Evolutionary conservation across 2,797 vertebrate species (phyloP).

Genomic region (Phalanger gymnotis): DNA sequence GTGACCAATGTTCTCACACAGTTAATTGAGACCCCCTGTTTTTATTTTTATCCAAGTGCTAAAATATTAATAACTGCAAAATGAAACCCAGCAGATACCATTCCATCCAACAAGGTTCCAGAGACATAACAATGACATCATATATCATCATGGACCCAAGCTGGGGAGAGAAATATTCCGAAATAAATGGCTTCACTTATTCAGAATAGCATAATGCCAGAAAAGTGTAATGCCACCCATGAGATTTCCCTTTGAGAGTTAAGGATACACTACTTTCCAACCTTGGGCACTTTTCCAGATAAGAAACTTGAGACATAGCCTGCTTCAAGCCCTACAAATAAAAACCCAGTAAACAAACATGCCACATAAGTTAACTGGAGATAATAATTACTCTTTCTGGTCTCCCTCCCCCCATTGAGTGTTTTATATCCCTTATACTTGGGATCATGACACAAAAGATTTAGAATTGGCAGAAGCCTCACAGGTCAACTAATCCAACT

Average conservation of each 20-base stretch:
- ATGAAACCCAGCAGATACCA: conserved; percentile 78
- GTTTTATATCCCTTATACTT: background rate
- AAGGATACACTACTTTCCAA: conserved; percentile 2
- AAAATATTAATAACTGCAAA: conserved; percentile 88
- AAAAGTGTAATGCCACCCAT: background rate
- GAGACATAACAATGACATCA: conserved; percentile 53
- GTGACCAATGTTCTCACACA: conserved; percentile 47
- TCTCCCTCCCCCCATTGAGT: background rate
- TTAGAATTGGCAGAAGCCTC: background rate
- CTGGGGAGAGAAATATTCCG: background rate
- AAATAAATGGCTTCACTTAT: background rate
- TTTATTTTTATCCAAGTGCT: conserved; percentile 83
- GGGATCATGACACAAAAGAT: background rate
- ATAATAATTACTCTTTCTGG: background rate
- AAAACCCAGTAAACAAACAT: background rate
- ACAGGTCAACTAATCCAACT: background rate
- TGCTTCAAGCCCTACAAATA: background rate
- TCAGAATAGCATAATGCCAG: background rate
- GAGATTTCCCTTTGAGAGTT: background rate
- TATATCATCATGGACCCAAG: background rate
- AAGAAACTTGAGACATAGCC: background rate
- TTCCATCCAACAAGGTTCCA: conserved; percentile 62
- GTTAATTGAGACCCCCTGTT: conserved; percentile 75
- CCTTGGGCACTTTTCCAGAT: background rate
- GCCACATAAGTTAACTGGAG: background rate